A percentile compares a stretch with the other conserved stretches of the same genome.
phyloP scores from a whole-genome alignment of 2,888 invertebrate genomes.

The Epicampocera succincta region DNA sequence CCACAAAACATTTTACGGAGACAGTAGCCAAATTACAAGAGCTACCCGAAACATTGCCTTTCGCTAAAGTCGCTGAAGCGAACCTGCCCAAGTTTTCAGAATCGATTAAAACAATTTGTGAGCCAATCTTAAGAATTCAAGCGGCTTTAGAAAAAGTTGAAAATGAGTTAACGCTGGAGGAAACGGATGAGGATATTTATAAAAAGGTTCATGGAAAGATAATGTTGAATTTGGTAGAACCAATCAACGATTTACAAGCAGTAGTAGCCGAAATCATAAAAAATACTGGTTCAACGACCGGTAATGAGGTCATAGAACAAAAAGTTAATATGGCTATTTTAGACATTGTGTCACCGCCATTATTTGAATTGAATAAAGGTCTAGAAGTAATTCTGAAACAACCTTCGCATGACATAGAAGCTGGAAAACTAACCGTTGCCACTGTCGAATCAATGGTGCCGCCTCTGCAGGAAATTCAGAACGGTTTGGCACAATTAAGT shows the following conservation, averaged over 20 bases:
- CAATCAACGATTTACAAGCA: conserved; percentile 76
- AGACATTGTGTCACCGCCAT: conserved; percentile 85
- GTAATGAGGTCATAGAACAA: conserved; percentile 78
- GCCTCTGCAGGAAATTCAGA: conserved; percentile 84
- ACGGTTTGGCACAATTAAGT: conserved; percentile 82
- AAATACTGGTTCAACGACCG: conserved; percentile 74
- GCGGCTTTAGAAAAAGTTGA: conserved; percentile 81
- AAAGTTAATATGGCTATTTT: conserved; percentile 84
- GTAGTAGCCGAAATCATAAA: conserved; percentile 77
- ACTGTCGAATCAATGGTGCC: conserved; percentile 82
- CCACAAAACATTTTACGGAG: conserved; percentile 80
- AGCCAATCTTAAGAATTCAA: conserved; percentile 82
- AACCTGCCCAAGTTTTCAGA: conserved; percentile 80
- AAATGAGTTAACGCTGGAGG: conserved; percentile 79
- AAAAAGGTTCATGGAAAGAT: conserved; percentile 79
- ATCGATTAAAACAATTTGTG: conserved; percentile 78
- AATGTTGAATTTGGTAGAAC: conserved; percentile 77
- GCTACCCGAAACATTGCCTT: conserved; percentile 77
- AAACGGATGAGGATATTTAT: conserved; percentile 79
- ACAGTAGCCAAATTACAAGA: conserved; percentile 80
- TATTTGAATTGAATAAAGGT: conserved; percentile 85
- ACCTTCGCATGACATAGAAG: conserved; percentile 75
- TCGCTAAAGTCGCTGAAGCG: conserved; percentile 77
- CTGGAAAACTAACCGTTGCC: conserved; percentile 81
- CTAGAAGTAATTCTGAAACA: conserved; percentile 83